Evolutionary conservation across 2,797 vertebrate genomes (phyloP), one percentile per base, ranked within the genome.

Genomic region (Xiphorhynchus erythropygius): DNA sequence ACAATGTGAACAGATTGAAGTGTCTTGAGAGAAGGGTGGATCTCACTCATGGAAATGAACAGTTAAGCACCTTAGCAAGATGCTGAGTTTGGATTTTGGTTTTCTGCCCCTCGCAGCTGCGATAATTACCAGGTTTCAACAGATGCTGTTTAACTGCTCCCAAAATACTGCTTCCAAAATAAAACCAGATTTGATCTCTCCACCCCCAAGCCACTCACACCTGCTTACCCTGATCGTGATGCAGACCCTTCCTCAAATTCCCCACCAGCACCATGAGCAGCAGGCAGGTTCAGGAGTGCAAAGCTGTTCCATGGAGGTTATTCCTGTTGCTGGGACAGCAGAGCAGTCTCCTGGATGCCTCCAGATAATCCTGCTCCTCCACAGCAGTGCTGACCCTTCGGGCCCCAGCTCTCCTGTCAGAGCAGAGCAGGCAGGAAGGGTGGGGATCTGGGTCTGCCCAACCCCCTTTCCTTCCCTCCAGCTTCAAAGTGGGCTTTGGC

Each of bases 31-130:
- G 80, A 89, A 89, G 90, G 64, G 86, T 85, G 71, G 77, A 81
- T 92, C 90, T 89, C 89, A 33, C 75, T 53, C 81, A 76, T 56
- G 80, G 59, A 95, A 97, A 95, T 94, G 63, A 96, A 59, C 84
- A 96, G 71, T 86, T 90, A 94, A 93, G 92, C 78, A 93, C 94
- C 90, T 91, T 65, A 92, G 87, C 80, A 76, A 95, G 84, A 94
- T 78, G 89, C 91, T 92, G 93, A 89, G 64, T 75, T 89, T 56
- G 75, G 68, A 59, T 80, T 91, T 90, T 37, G 74, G 7, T 77
- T 89, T 85, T 94, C 85, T 84, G 62, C 53, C 75, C 81, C 70
- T 96, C 5, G 4, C 91, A 95, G 87, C 82, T 91, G 87, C 81
- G 91, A 42, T 80, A 89, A 96, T 96, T 87, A 90, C 63, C 18